Percentiles rank a stretch among this genome's conserved stretches.
These are phyloP conservation scores for Lymantria monacha DNA, from an alignment of 2,888 invertebrate genomes.

Conservation along the genomic window DNA sequence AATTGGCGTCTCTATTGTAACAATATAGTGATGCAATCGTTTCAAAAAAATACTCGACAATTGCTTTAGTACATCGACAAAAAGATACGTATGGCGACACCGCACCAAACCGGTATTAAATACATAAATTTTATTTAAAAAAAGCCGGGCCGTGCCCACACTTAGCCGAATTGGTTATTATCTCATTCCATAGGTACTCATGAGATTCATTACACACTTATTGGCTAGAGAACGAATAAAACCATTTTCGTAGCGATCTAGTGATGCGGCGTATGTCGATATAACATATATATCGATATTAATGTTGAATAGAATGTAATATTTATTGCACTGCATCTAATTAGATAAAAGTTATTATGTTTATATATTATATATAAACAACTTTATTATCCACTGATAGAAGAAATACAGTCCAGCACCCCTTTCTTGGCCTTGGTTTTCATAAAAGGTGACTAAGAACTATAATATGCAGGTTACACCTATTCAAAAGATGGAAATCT, in stretches of 20 bases:
- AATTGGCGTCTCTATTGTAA: slow-evolving; percentile 15
- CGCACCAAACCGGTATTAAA: slow-evolving; percentile 68
- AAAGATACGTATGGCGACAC: slow-evolving; percentile 58
- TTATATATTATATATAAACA: too few species aligned
- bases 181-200: slow-evolving; percentile 70
- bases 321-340: too few species aligned
- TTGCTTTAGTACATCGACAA: slow-evolving; percentile 39
- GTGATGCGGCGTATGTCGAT: slow-evolving; percentile 40
- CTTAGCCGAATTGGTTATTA: slow-evolving; percentile 69
- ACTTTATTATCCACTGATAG: too few species aligned
- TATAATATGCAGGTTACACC: too few species aligned
- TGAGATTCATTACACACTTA: slow-evolving; percentile 78
- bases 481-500: too few species aligned
- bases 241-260: slow-evolving; percentile 66
- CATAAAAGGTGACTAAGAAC: too few species aligned
- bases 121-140: slow-evolving; percentile 58
- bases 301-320: too few species aligned
- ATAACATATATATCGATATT: background rate
- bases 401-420: too few species aligned
- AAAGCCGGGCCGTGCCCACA: slow-evolving; percentile 70
- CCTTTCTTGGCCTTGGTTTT: too few species aligned
- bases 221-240: slow-evolving; percentile 73
- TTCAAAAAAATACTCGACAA: slow-evolving; percentile 34
- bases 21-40: slow-evolving; percentile 30
- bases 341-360: too few species aligned